Percentiles rank a stretch among this genome's conserved stretches.
Evolutionary conservation across 1,140 invertebrate species (phyloP).

Genomic region (Aethina tumida): DNA sequence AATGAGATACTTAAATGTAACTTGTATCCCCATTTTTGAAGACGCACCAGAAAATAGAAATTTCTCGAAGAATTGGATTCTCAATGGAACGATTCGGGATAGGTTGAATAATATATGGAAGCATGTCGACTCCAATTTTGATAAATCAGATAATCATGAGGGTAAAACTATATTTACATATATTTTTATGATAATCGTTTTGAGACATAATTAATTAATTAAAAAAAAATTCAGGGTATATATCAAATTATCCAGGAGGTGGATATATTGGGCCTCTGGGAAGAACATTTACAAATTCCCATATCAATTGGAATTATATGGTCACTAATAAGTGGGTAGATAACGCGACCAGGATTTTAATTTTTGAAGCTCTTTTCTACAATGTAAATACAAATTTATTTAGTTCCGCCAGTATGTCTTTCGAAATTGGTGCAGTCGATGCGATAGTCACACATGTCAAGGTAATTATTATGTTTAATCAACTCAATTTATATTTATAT

Average conservation of each 20-base stretch:
- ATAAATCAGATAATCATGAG: too few relatives aligned
- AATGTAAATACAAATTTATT: slow-evolving; percentile 23
- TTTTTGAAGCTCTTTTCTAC: slow-evolving; percentile 22
- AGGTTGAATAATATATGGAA: too few relatives aligned
- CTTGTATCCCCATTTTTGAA: slow-evolving; percentile 10
- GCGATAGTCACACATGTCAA: too few relatives aligned
- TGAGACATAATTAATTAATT: too few relatives aligned
- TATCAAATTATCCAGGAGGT: slow-evolving; percentile 17
- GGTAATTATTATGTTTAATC: too few relatives aligned
- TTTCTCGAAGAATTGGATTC: slow-evolving; percentile 14
- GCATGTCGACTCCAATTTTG: too few relatives aligned
- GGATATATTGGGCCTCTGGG: slow-evolving; percentile 22
- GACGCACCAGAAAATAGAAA: slow-evolving; percentile 4
- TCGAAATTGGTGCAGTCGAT: slow-evolving; percentile 18
- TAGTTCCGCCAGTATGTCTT: slow-evolving; percentile 15
- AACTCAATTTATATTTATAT: too few relatives aligned
- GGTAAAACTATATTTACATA: too few relatives aligned
- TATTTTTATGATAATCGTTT: too few relatives aligned
- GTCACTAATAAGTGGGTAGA: slow-evolving; percentile 21
- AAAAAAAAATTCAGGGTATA: too few relatives aligned
- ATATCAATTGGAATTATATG: slow-evolving; percentile 21
- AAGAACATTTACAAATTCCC: slow-evolving; percentile 18
- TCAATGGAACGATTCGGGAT: too few relatives aligned
- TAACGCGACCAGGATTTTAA: slow-evolving; percentile 14
- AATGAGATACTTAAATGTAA: slow-evolving; percentile 8